Evolutionary conservation across 2,888 invertebrate species (phyloP), one percentile per base, ranked within the genome.

Genomic region (Corbicula japonica): DNA sequence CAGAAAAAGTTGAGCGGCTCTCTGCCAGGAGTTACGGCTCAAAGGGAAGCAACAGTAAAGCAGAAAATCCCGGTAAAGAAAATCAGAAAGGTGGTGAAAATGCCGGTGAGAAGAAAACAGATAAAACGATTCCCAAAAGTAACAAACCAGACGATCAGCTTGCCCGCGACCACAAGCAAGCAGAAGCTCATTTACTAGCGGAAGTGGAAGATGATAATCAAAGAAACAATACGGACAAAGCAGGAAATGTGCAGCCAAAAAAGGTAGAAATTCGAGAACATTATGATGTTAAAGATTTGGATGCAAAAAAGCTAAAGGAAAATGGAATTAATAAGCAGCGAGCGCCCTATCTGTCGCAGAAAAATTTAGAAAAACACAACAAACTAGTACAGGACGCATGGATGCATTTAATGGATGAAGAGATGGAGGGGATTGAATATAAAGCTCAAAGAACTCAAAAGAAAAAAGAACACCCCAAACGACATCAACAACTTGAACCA

Each of bases 281-380:
- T n/a, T n/a, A n/a, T n/a, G n/a, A n/a, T n/a, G n/a, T n/a, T n/a
- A n/a, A n/a, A n/a, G n/a, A n/a, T n/a, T n/a, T n/a, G n/a, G n/a
- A n/a, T n/a, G n/a, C n/a, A n/a, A n/a, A n/a, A n/a, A n/a, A n/a
- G n/a, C n/a, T n/a, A n/a, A n/a, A n/a, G 18, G 50, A 50, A n/a
- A 18, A 50, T 26, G 26, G n/a, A 50, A 50, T 21, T 26, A 30
- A 21, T 32, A 54, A 62, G 21, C 23, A 69, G 8, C 52, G 46
- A 23, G 50, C 58, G 5, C 54, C 71, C 10, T 63, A 62, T 38
- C 61, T 79, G 6, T 80, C 80, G 26, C 34, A 66, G 56, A 66
- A 72, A 44, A 76, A 66, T 54, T 56, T 76, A 18, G 52, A 48
- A 60, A 65, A 48, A 18, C 75, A 80, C 58, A 61, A 71, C 26